Evolutionary conservation across 2,113 vertebrate species (phyloP), one percentile per base, ranked within the genome.

Genomic region (Dascyllus trimaculatus): DNA sequence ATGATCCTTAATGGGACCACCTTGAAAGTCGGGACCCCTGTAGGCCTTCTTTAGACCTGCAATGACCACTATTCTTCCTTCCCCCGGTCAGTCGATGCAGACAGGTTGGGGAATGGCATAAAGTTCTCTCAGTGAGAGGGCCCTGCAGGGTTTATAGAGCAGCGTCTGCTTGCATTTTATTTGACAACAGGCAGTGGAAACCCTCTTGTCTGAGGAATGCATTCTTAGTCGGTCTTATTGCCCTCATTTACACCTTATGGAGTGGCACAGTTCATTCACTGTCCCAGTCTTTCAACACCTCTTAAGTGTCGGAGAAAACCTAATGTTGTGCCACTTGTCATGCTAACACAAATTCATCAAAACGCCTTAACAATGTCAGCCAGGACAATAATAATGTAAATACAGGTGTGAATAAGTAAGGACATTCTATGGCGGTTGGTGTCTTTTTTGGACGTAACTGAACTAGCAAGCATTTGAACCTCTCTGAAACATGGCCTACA

Each of bases 1-100:
- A 91, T 90, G 67, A 80, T 74, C 62, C 57, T 77, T 89, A 90
- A 89, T 90, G 81, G 87, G 91, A 92, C 91, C 91, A 93, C 90
- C 91, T 90, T 76, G 79, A 80, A 61, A 49, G 76, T 45, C 53
- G 53, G 71, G 67, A 77, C 79, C 59, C 78, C 73, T 24, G 40
- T 21, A 26, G 54, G 8, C 21, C 22, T 43, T 73, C 59, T 69
- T 45, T n/a, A 75, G 54, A 64, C 43, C 52, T 59, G 38, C 56
- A 59, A 19, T 57, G 19, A 70, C 32, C 60, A n/a, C 43, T 62
- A 17, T 60, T 61, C 51, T 76, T n/a, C 26, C 32, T 48, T 48
- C 61, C 32, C 10, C 5, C 3, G n/a, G 25, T 21, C 57, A 51
- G 43, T 11, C 63, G 43, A 78, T 9, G 10, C 46, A 46, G 29